Percentiles rank a stretch among this genome's conserved stretches.
Conservation (phyloP, 2,113 vertebrate genomes). For the Mustela nigripes region DNA sequence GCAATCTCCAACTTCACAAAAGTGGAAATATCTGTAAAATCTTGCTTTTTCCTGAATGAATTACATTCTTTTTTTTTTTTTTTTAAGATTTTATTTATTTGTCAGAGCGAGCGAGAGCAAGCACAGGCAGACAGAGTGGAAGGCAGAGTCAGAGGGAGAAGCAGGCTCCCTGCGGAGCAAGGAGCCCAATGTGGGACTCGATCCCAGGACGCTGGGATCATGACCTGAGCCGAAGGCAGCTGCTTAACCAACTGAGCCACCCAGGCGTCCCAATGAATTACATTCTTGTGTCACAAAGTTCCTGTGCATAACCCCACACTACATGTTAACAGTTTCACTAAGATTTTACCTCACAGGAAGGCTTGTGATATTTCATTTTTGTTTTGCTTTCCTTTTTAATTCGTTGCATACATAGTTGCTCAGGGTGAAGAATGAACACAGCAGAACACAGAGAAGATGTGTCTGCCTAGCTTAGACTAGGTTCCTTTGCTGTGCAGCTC, state of each 20-base stretch:
- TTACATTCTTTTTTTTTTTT: neutral
- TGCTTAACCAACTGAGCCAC: too few relatives aligned
- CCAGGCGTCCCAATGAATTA: neutral
- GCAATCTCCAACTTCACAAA: neutral
- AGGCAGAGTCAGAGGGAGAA: too few relatives aligned
- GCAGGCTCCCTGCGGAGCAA: too few relatives aligned
- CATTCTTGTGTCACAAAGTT: neutral
- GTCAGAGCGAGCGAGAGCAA: too few relatives aligned
- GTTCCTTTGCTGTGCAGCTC: neutral
- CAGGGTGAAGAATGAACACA: neutral
- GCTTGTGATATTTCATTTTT: too few relatives aligned
- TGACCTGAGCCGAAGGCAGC: too few relatives aligned
- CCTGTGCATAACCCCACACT: neutral
- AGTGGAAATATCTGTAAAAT: constrained; percentile 14
- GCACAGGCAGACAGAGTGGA: too few relatives aligned
- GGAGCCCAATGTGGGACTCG: too few relatives aligned
- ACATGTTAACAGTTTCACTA: neutral
- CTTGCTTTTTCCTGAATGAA: neutral
- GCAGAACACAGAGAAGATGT: neutral
- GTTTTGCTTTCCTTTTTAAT: neutral
- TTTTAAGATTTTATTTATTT: too few relatives aligned
- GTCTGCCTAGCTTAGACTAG: neutral
- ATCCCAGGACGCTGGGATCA: too few relatives aligned
- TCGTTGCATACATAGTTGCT: neutral
- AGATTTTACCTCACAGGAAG: neutral